These are phyloP conservation scores for Todiramphus chloris DNA, from an alignment of 2,113 vertebrate species.

Conservation along the genomic window DNA sequence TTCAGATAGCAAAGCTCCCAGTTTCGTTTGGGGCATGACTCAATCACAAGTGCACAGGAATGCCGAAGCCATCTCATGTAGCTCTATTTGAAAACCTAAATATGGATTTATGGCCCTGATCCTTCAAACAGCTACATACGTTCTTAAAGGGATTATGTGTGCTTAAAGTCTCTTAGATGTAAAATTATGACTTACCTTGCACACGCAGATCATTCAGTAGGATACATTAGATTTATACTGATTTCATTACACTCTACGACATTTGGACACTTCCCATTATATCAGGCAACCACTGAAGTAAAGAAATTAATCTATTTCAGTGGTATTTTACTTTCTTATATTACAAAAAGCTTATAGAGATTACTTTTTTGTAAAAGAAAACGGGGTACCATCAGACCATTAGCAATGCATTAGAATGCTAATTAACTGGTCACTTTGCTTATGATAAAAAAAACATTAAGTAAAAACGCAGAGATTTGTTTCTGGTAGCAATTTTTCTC, in stretches of 20 bases:
- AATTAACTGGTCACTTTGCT: background rate
- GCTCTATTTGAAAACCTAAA: slow-evolving; percentile 17
- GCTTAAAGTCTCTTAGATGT: slow-evolving; percentile 20
- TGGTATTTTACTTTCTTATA: background rate
- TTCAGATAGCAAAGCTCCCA: background rate
- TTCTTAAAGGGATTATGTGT: slow-evolving; percentile 1
- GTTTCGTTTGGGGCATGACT: background rate
- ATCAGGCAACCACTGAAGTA: background rate
- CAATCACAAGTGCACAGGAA: background rate
- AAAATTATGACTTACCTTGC: slow-evolving; percentile 38
- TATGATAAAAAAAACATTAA: background rate
- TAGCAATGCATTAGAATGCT: background rate
- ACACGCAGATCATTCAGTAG: background rate
- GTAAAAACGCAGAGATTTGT: background rate
- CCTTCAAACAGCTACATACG: background rate
- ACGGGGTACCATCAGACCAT: background rate
- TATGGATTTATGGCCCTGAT: slow-evolving; percentile 44
- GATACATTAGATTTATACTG: background rate
- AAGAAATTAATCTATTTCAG: background rate
- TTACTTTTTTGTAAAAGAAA: background rate
- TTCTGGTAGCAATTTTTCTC: background rate
- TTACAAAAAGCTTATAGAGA: background rate
- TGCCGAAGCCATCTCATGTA: background rate
- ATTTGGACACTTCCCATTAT: background rate
- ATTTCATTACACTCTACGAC: background rate